A percentile compares a stretch with the other conserved stretches of the same genome.
These are phyloP conservation scores for Melanerpes aurifrons DNA, from an alignment of 2,113 vertebrate species.

Conservation along the genomic window DNA sequence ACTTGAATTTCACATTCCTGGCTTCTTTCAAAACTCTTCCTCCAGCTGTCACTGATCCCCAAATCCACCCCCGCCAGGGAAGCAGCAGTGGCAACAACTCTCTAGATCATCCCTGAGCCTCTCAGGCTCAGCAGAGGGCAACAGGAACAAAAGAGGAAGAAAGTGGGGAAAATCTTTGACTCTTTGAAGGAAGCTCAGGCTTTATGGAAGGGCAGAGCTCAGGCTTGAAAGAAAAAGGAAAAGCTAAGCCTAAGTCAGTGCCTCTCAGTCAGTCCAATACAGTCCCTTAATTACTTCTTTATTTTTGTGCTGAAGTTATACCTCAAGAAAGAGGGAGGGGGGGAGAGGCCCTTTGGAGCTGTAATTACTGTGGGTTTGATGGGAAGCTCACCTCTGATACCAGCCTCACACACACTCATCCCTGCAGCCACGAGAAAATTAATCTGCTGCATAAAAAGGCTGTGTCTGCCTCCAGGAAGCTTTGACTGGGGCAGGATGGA, in stretches of 20 bases:
- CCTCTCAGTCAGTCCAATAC: conserved; percentile 33
- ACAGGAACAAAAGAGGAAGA: background rate
- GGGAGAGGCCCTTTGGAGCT: conserved; percentile 13
- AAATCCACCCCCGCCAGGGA: background rate
- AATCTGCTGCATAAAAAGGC: background rate
- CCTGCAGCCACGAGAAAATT: background rate
- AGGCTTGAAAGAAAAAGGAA: background rate
- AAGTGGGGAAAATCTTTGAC: background rate
- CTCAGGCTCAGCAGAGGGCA: background rate
- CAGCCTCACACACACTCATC: conserved; percentile 18
- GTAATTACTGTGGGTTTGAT: conserved; percentile 67
- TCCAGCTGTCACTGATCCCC: background rate
- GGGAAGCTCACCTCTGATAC: conserved; percentile 43
- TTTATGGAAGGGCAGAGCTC: background rate
- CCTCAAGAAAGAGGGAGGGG: background rate
- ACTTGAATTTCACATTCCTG: background rate
- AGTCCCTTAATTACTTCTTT: conserved; percentile 68
- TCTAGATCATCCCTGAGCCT: background rate
- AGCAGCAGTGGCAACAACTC: accelerated
- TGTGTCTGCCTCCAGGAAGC: accelerated
- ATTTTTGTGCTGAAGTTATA: conserved; percentile 33
- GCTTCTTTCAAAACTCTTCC: background rate
- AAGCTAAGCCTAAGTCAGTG: background rate
- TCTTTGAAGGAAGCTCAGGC: background rate
- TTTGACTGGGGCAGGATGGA: accelerated